These are phyloP conservation scores for Ericerus pela DNA, from an alignment of 1,140 invertebrate genomes.

Conservation along the genomic window DNA sequence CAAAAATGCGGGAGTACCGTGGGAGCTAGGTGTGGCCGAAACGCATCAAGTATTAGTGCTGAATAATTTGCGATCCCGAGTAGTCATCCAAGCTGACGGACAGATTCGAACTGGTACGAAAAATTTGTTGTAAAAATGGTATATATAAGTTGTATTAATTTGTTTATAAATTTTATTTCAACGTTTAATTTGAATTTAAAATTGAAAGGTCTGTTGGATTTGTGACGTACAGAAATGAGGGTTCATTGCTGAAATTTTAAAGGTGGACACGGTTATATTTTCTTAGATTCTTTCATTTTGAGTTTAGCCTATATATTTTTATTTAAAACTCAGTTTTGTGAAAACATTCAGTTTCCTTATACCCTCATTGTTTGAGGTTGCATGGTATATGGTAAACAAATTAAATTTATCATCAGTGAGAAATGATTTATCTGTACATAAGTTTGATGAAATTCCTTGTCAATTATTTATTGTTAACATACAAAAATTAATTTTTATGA, in stretches of 20 bases:
- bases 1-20: constrained; percentile 88
- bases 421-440: no score
- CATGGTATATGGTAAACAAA: no score
- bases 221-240: neutral
- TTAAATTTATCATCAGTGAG: no score
- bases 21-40: constrained; percentile 94
- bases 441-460: no score
- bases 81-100: constrained; percentile 89
- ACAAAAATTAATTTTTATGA: no score
- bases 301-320: no score
- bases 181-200: neutral
- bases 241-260: neutral
- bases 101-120: constrained; percentile 63
- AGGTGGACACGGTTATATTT: no score
- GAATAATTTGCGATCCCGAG: constrained; percentile 86
- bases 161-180: neutral
- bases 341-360: no score
- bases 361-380: no score
- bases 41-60: constrained; percentile 93
- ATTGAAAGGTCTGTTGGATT: neutral
- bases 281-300: no score
- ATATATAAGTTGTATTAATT: neutral
- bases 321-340: no score
- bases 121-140: neutral
- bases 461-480: no score